Evolutionary conservation across 2,113 vertebrate genomes (phyloP).

Genomic region (Crotalus helleri): DNA sequence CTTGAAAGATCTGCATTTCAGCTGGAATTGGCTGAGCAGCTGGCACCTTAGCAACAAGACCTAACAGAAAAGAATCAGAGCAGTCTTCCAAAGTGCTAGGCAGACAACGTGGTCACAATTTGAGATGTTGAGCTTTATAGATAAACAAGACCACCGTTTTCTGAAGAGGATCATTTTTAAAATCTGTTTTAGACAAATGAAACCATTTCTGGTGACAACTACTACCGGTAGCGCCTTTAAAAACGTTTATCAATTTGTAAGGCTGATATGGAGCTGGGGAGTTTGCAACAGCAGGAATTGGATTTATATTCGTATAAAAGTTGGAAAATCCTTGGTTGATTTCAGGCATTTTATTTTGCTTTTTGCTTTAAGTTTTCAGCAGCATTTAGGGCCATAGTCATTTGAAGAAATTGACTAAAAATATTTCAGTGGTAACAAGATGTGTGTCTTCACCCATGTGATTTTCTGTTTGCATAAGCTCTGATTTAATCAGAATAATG

Average conservation of each 20-base stretch:
- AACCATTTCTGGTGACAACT: background rate
- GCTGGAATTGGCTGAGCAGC: slow-evolving; percentile 64
- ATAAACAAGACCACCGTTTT: slow-evolving; percentile 30
- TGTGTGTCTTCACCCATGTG: background rate
- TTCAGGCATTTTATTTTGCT: background rate
- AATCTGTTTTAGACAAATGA: background rate
- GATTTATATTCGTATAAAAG: background rate
- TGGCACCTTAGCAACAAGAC: slow-evolving; percentile 72
- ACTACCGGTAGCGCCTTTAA: background rate
- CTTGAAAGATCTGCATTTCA: slow-evolving; percentile 55
- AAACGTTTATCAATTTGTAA: background rate
- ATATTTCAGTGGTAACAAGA: background rate
- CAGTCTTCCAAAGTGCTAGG: slow-evolving; percentile 59
- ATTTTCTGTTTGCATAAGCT: slow-evolving; percentile 20
- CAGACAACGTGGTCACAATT: slow-evolving; percentile 32
- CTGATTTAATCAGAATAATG: slow-evolving; percentile 5
- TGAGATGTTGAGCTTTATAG: slow-evolving; percentile 23
- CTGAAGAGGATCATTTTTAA: slow-evolving; percentile 19
- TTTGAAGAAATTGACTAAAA: slow-evolving; percentile 1
- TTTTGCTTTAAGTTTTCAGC: background rate
- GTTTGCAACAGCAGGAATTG: background rate
- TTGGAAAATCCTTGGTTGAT: background rate
- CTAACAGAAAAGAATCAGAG: slow-evolving; percentile 66
- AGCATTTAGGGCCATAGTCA: background rate
- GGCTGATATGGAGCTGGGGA: background rate